These are phyloP conservation scores for Eucidaris tribuloides DNA, from an alignment of 35 echinoderm and acorn worm genomes.

Conservation along the genomic window DNA sequence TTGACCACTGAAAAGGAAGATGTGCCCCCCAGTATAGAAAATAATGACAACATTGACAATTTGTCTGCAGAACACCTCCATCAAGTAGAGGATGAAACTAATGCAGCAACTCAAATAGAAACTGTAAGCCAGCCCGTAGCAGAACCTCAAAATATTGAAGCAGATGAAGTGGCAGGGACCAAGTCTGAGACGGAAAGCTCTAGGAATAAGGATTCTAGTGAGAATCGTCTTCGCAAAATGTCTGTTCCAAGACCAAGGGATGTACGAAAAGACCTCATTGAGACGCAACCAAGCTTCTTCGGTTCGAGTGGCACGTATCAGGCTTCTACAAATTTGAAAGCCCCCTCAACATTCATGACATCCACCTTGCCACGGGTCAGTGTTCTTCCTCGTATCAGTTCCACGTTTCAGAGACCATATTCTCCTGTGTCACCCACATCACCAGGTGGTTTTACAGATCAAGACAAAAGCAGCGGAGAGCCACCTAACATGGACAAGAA, in stretches of 20 bases:
- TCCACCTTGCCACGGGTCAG: slow-evolving; percentile 27
- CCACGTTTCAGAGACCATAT: slow-evolving; percentile 23
- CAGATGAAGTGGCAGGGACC: background rate
- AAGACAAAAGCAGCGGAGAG: background rate
- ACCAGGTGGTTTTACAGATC: background rate
- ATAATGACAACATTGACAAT: background rate
- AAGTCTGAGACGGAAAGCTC: background rate
- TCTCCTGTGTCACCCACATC: background rate
- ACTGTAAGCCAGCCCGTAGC: no score
- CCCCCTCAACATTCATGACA: background rate
- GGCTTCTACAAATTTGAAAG: background rate
- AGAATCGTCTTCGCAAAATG: background rate
- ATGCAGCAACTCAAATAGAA: no score
- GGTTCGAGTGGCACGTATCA: background rate
- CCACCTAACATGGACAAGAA: background rate
- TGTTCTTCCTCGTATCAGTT: slow-evolving; percentile 42
- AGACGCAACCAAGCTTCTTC: background rate
- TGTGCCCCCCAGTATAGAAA: background rate
- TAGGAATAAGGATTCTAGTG: background rate
- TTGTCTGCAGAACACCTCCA: no score
- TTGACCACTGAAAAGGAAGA: background rate
- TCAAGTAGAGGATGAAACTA: no score
- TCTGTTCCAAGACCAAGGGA: slow-evolving; percentile 23
- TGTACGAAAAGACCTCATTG: background rate
- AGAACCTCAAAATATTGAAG: no score